Evolutionary conservation across 1,140 invertebrate species (phyloP), one percentile per base, ranked within the genome.

Genomic region (Drosophila navojoa): DNA sequence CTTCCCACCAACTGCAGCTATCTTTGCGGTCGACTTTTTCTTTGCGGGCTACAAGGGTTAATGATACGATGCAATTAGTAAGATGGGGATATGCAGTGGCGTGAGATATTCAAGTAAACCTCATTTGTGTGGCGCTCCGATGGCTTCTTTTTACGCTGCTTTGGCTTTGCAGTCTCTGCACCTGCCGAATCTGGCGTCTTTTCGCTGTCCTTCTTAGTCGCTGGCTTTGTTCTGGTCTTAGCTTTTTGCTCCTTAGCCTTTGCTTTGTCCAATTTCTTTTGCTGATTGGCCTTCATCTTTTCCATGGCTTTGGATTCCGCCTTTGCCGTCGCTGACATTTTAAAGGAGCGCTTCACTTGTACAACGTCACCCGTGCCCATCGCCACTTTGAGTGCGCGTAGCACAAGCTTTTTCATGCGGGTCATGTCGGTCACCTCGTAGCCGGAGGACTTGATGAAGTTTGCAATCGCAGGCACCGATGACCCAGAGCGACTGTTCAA

Each of bases 261-360:
- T 19, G 15, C 40, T 22, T 49, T 49, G 5, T 13, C 54, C 16
- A 52, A 19, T 1, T 16, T 35, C 16, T 58, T 54, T 27, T 72
- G 6, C 40, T 49, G 25, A 6, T 69, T 61, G 5, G 38, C 29
- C 22, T 72, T 74, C 67, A 79, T 77, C 38, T 87, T 79, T 10
- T 75, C 49, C 1, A 64, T 32, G 6, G 76, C 45, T 13, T 15
- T 57, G 3, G 19, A 64, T 5, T 47, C 32, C 5, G 10, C 63
- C 38, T 69, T 75, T 0, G 38, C 4, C 6, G 50, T 35, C 1
- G 32, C n/a, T 3, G 74, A 52, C 0, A 89, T 16, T n/a, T 78
- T 89, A 10, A 76, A 89, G 5, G 84, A 89, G 0, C 25, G 38
- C 11, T 80, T 89, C 0, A 75, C 13, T 38, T 73, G 77, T 6